A percentile compares a stretch with the other conserved stretches of the same genome.
These are phyloP conservation scores for Numenius phaeopus DNA, from an alignment of 2,797 vertebrate species.

Conservation along the genomic window DNA sequence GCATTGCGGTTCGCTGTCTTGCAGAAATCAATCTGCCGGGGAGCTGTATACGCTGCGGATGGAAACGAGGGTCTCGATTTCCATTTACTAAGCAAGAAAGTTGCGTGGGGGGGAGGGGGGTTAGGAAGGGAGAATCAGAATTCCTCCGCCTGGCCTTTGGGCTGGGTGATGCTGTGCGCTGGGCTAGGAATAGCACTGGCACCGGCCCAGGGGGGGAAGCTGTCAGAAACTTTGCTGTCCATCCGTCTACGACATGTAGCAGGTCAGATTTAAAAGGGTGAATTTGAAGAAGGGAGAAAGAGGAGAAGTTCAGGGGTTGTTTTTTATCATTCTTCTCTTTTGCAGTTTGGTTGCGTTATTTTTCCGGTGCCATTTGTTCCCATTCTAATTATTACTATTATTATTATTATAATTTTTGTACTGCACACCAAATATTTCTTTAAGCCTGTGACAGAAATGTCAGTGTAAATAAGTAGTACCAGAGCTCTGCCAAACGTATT, in stretches of 20 bases:
- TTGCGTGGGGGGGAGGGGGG: background rate
- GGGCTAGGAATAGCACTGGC: constrained; percentile 19
- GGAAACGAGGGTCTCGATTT: constrained; percentile 35
- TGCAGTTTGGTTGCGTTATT: background rate
- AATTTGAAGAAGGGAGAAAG: constrained; percentile 49
- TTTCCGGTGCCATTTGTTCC: background rate
- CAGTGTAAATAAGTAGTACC: background rate
- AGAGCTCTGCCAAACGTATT: background rate
- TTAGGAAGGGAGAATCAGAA: constrained; percentile 37
- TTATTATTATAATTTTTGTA: constrained; percentile 1
- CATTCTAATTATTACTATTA: background rate
- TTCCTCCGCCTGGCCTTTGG: constrained; percentile 26
- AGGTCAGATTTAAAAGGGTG: constrained; percentile 6
- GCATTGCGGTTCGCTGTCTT: background rate
- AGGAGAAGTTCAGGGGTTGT: background rate
- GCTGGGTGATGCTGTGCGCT: background rate
- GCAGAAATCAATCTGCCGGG: constrained; percentile 23
- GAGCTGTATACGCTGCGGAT: background rate
- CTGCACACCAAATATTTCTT: constrained; percentile 15
- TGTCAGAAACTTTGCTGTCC: background rate
- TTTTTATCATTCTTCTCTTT: background rate
- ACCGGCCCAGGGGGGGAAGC: background rate
- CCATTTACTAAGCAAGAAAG: constrained; percentile 50
- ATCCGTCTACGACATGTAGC: background rate
- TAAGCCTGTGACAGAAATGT: constrained; percentile 20